phyloP scores from a whole-genome alignment of 2,113 vertebrate species.

The Lota lota region DNA sequence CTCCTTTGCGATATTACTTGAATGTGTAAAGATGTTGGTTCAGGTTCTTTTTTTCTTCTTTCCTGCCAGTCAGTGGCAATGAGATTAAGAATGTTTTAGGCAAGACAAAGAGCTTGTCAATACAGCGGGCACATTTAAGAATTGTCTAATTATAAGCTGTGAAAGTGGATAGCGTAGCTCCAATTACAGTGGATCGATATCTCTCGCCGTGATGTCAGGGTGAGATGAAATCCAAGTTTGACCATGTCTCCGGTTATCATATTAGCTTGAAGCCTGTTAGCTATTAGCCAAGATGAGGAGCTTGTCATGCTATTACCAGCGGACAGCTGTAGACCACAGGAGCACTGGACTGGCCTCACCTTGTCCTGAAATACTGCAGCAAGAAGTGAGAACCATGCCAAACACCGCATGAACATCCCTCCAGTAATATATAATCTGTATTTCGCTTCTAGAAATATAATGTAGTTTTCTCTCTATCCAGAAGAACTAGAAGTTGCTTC shows the following conservation, averaged over 20 bases:
- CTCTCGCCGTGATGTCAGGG: slow-evolving; percentile 58
- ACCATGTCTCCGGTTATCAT: slow-evolving; percentile 49
- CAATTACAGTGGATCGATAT: slow-evolving; percentile 62
- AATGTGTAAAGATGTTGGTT: too few species aligned
- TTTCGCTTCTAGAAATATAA: too few species aligned
- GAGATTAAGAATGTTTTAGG: too few species aligned
- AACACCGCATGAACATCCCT: too few species aligned
- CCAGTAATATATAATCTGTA: too few species aligned
- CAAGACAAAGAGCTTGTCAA: too few species aligned
- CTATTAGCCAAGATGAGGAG: slow-evolving; percentile 51
- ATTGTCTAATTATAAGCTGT: slow-evolving; percentile 59
- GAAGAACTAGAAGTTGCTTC: too few species aligned
- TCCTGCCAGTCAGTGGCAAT: too few species aligned
- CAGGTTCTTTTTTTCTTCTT: too few species aligned
- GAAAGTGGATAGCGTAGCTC: slow-evolving; percentile 51
- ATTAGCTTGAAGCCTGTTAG: slow-evolving; percentile 53
- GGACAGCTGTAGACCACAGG: slow-evolving; percentile 8
- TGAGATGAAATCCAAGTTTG: slow-evolving; percentile 52
- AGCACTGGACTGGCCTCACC: not conserved
- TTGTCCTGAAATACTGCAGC: not conserved
- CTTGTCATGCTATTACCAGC: slow-evolving; percentile 31
- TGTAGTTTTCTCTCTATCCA: too few species aligned
- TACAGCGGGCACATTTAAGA: slow-evolving; percentile 27
- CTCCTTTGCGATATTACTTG: too few species aligned
- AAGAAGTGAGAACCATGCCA: too few species aligned